A percentile compares a stretch with the other conserved stretches of the same genome.
Conservation (phyloP, 2,888 invertebrate genomes). For the Galeruca laticollis region DNA sequence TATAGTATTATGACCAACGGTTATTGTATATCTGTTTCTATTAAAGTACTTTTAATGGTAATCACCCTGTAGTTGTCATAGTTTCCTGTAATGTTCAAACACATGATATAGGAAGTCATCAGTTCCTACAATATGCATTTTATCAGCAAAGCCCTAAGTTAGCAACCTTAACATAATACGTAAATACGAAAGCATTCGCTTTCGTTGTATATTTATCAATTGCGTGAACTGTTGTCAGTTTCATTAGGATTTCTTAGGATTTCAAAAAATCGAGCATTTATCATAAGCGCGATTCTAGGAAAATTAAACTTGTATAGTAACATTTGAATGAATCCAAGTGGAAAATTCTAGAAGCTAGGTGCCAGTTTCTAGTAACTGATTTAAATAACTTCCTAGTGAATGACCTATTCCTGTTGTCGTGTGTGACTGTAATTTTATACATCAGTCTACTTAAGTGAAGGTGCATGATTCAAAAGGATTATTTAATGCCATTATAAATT, state of each 20-base stretch:
- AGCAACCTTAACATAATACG: too few relatives aligned
- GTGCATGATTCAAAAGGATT: not conserved
- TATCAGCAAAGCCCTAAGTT: not conserved
- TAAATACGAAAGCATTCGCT: not conserved
- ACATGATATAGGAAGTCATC: too few relatives aligned
- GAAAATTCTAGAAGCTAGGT: not conserved
- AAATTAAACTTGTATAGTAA: not conserved
- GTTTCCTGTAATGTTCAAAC: too few relatives aligned
- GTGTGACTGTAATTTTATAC: slow-evolving; percentile 2
- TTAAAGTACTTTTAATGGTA: too few relatives aligned
- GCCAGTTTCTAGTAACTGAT: not conserved
- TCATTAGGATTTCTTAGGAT: too few relatives aligned
- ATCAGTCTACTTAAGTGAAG: not conserved
- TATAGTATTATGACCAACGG: too few relatives aligned
- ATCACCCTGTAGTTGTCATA: too few relatives aligned
- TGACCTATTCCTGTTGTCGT: not conserved
- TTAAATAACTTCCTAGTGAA: not conserved
- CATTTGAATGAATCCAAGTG: not conserved
- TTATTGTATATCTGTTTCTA: too few relatives aligned
- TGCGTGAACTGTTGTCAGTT: not conserved
- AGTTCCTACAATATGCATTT: too few relatives aligned
- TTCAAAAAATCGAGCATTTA: not conserved
- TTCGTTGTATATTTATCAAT: not conserved
- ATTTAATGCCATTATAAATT: not conserved
- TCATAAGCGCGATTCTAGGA: not conserved